Evolutionary conservation across 2,113 vertebrate genomes (phyloP).

Genomic region (Carettochelys insculpta): DNA sequence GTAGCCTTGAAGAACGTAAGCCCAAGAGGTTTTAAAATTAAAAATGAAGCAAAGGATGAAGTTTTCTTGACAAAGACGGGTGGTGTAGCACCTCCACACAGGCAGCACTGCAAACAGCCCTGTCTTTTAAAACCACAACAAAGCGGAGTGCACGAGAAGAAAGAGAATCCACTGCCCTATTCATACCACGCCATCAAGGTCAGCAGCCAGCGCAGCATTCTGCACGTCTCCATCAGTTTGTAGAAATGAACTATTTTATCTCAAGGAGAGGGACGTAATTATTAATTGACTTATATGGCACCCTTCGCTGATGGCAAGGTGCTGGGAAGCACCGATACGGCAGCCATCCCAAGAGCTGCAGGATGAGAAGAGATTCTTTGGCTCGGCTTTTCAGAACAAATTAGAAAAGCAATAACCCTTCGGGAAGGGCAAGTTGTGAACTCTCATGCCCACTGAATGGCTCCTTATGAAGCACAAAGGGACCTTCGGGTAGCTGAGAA

Average conservation of each 20-base stretch:
- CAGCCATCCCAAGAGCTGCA: background rate
- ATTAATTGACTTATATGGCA: slow-evolving; percentile 39
- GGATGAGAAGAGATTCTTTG: background rate
- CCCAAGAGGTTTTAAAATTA: slow-evolving; percentile 60
- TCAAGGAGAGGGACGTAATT: slow-evolving; percentile 37
- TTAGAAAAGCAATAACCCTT: rapidly evolving
- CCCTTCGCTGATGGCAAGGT: slow-evolving; percentile 33
- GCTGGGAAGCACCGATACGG: slow-evolving; percentile 37
- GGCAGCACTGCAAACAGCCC: slow-evolving; percentile 51
- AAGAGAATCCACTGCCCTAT: background rate
- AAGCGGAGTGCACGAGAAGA: slow-evolving; percentile 39
- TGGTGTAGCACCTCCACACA: slow-evolving; percentile 19
- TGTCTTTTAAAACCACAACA: slow-evolving; percentile 54
- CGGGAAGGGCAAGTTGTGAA: background rate
- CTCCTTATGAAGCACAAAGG: background rate
- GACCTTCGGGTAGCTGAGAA: background rate
- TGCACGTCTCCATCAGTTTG: background rate
- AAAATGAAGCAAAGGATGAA: slow-evolving; percentile 59
- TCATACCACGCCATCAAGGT: slow-evolving; percentile 35
- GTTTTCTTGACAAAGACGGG: slow-evolving; percentile 55
- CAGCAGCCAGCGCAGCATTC: slow-evolving; percentile 31
- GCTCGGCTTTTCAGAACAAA: background rate
- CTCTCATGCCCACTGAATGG: background rate
- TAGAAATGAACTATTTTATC: slow-evolving; percentile 9
- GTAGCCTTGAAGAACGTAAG: slow-evolving; percentile 43